Conservation (phyloP, 1,140 invertebrate genomes). For the Sycophaga agraensis region DNA sequence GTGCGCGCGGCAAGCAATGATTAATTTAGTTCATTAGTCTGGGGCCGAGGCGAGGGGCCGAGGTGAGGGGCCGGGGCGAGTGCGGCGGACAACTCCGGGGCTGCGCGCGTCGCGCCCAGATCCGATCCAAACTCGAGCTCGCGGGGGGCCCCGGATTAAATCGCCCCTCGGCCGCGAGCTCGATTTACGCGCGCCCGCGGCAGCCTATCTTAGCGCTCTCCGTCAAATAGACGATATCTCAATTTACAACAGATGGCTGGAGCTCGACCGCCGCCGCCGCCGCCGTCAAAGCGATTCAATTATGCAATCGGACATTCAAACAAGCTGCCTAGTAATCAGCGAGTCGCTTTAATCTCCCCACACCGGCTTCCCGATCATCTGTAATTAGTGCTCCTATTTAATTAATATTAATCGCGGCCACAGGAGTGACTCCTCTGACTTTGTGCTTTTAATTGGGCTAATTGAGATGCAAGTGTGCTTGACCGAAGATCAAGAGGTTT, state of each 20-base stretch:
- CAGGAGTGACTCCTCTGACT: too few species aligned
- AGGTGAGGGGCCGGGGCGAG: too few species aligned
- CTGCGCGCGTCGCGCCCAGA: too few species aligned
- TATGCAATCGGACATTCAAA: conserved; percentile 29
- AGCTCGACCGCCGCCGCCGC: neutral
- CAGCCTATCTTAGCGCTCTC: conserved; percentile 3
- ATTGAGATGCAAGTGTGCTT: too few species aligned
- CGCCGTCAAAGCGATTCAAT: conserved; percentile 21
- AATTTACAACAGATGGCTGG: conserved; percentile 15
- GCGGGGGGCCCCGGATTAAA: conserved; percentile 5
- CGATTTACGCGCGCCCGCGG: neutral
- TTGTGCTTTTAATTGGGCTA: too few species aligned
- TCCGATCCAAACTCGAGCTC: too few species aligned
- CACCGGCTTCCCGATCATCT: neutral
- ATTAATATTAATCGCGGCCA: conserved; percentile 9
- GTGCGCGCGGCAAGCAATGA: too few species aligned
- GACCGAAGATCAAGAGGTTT: too few species aligned
- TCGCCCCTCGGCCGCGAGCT: neutral
- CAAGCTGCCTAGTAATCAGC: conserved; percentile 14
- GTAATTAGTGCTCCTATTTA: conserved; percentile 17
- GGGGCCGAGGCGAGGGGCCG: too few species aligned
- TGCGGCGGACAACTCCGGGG: too few species aligned
- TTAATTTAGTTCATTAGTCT: too few species aligned
- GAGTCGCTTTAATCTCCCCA: conserved; percentile 13
- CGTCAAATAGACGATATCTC: conserved; percentile 21